Percentiles rank a stretch among this genome's conserved stretches.
Conservation (phyloP, 2,113 vertebrate species). For the Amphilophus citrinellus region DNA sequence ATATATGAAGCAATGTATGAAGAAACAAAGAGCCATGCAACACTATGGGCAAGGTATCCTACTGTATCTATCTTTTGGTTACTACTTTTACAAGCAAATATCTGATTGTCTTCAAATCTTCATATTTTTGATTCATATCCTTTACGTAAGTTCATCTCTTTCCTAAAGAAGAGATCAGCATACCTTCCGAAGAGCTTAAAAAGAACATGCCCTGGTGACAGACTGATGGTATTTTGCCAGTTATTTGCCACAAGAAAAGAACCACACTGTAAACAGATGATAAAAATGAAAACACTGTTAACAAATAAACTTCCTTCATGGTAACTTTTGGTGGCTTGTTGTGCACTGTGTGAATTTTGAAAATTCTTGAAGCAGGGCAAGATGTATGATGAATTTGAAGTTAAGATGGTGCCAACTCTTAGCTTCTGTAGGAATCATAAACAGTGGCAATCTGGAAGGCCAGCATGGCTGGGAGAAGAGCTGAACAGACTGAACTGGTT, state of each 20-base stretch:
- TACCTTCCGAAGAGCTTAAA: not conserved
- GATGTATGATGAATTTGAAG: slow-evolving; percentile 17
- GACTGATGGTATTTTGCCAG: not conserved
- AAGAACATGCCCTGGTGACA: not conserved
- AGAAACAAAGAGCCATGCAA: slow-evolving; percentile 20
- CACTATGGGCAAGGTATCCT: not conserved
- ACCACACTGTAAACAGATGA: not conserved
- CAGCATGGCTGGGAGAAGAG: not conserved
- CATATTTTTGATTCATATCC: no score
- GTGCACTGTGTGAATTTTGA: not conserved
- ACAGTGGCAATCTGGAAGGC: slow-evolving; percentile 20
- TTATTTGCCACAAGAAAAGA: not conserved
- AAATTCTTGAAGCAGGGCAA: slow-evolving; percentile 4
- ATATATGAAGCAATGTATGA: not conserved
- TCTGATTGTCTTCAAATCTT: not conserved
- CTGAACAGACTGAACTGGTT: slow-evolving; percentile 32
- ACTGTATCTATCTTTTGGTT: not conserved
- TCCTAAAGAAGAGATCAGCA: not conserved
- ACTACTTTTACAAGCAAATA: not conserved
- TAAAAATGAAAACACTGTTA: slow-evolving; percentile 4
- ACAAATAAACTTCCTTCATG: not conserved
- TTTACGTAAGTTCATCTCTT: not conserved
- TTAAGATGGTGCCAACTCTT: slow-evolving; percentile 11
- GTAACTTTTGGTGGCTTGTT: not conserved
- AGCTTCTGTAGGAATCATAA: slow-evolving; percentile 25